Evolutionary conservation across 2,113 vertebrate genomes (phyloP), one percentile per base, ranked within the genome.

Genomic region (Anoura caudifer): DNA sequence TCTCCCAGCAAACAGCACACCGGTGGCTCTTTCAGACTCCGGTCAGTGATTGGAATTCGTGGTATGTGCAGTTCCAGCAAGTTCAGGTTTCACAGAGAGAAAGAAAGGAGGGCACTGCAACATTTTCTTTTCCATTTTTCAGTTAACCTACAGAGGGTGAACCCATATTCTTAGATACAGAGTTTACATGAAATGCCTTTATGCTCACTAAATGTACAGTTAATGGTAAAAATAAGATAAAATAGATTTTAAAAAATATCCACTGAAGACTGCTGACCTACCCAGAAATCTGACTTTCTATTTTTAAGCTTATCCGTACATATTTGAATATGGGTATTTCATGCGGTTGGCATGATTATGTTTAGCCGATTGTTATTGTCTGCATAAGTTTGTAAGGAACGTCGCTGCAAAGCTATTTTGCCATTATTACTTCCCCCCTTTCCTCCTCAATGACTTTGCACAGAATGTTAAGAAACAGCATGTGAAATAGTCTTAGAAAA

Each of bases 341-440:
- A 70, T 69, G 3, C 47, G 59, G 17, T 69, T 61, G 16, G 43
- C 24, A 15, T 69, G 22, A 76, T 45, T 93, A 86, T 14, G 3
- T 17, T 50, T 94, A 76, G 81, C 59, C 77, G 28, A 91, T 41
- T 85, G 20, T 59, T 75, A 70, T 41, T 24, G 5, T 65, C 54
- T 90, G 89, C 96, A 56, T 79, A 89, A 59, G 26, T 63, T 85
- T 84, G 75, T 65, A 81, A 94, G 59, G 91, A 87, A 81, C 19
- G 67, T 50, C 63, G 79, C 24, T 24, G 24, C 17, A 95, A 92
- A 94, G 56, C 28, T 63, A 43, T 90, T 72, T 67, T 73, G 33
- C 72, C 31, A 47, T 47, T 28, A 63, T 82, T 72, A 91, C 54
- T 83, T 56, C 22, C 20, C 8, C 43, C 12, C 28, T 95, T 47